These are phyloP conservation scores for Melipona quadrifasciata DNA, from an alignment of 1,140 invertebrate genomes.

Conservation along the genomic window DNA sequence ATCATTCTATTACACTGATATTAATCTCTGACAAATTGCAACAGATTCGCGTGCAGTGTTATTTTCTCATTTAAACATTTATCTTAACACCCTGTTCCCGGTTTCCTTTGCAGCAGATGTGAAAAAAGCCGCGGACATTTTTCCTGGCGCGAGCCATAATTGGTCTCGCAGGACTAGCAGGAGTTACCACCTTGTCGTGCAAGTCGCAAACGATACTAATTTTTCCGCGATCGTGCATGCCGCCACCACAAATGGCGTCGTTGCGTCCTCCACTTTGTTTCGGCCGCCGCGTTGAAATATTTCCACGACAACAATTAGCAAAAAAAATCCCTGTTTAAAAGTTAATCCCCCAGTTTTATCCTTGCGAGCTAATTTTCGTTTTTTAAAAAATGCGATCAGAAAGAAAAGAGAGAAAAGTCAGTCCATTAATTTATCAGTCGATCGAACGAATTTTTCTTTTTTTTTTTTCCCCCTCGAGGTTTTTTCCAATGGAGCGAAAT, in stretches of 20 bases:
- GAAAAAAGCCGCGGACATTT: neutral
- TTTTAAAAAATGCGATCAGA: neutral
- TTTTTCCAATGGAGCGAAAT: neutral
- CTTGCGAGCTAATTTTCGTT: too few species aligned
- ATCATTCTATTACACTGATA: neutral
- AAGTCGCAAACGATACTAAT: constrained; percentile 14
- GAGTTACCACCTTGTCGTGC: neutral
- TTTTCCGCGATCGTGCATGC: constrained; percentile 6
- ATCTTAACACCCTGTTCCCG: neutral
- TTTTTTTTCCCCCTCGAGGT: too few species aligned
- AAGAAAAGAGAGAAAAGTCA: too few species aligned
- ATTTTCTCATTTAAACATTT: neutral
- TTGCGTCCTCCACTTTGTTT: neutral
- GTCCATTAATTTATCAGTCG: neutral
- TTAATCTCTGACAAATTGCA: neutral
- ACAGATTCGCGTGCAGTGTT: neutral
- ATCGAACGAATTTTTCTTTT: neutral
- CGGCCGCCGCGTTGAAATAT: neutral
- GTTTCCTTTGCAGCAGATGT: neutral
- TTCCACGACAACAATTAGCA: neutral
- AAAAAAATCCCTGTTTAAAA: neutral
- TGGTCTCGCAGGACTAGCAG: neutral
- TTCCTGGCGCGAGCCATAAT: neutral
- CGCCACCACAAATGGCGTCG: neutral
- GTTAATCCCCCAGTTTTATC: neutral